Base-by-base conservation (phyloP, 92 coral and sea anemone genomes). In the Phenganax stokvisi region DNA sequence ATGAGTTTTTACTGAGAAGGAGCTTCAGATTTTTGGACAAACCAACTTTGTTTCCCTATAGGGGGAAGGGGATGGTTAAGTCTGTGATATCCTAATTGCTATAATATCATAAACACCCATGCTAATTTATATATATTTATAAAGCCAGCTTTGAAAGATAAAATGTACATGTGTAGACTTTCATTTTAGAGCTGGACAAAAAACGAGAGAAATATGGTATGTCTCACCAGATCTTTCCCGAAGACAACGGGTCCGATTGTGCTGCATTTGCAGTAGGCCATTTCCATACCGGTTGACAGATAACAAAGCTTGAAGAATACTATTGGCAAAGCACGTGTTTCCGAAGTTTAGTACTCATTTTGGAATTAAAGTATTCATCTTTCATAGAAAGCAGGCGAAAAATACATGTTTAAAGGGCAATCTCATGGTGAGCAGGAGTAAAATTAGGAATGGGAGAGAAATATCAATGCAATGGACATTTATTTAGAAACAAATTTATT, bases 241-340 rank as follows among this genome's bases (percentile, higher is more conserved):
- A 20, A 20, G 25, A 20, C 25, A 20, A 20, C 25, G 25, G 25
- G 25, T 20, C 25, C 25, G 25, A 20, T 20, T 20, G 57, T 72
- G 76, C 11, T 29, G 17, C 56, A 72, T 47, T 72, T 72, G 76
- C 76, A 72, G 57, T 12, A 72, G 76, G n/a, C 76, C 76, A 72
- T 72, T 16, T 13, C 56, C 56, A 15, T 72, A 72, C 51, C 76
- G 76, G n/a, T 51, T 3, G 13, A 72, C 76, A 72, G 76, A 72
- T 51, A 72, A 10, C 13, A 72, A 54, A 16, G 76, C 56, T 54
- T 72, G 76, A 72, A 72, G 56, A 72, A 16, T 72, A 72, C 76
- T 72, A 0, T 54, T 72, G 11, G 58, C 56, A 72, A 72, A 72
- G 55, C 76, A 72, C 6, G 76, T 72, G n/a, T 72, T 72, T 16